Evolutionary conservation across 2,113 vertebrate species (phyloP), one percentile per base, ranked within the genome.

Genomic region (Taurulus bubalis): DNA sequence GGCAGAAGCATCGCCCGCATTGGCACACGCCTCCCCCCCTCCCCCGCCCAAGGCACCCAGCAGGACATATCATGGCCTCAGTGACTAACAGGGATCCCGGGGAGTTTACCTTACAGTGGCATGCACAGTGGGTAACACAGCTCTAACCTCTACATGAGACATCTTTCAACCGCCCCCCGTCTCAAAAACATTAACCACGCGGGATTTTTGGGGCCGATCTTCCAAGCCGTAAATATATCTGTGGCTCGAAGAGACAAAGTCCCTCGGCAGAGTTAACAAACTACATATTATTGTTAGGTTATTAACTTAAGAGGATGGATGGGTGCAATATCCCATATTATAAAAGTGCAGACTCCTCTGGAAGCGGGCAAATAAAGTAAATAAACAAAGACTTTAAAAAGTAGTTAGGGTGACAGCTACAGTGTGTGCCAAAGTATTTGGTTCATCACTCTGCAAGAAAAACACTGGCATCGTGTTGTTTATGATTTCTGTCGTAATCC

Each of bases 41-140:
- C 63, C 75, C 60, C 20, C 47, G 22, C 51, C 7, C 55, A 14
- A 65, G 81, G 84, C 79, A 49, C 68, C 55, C 47, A 67, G 77
- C n/a, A 73, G 47, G 84, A 90, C 75, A 86, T 68, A 82, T 86
- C 77, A 69, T 38, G 60, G 80, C 82, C 71, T 80, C 70, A 22
- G 78, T 82, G 82, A 83, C 83, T 79, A 91, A 86, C 77, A 60
- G 86, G 71, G 63, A 85, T 85, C 81, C 85, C 8, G 38, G 72
- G 47, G 85, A 86, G 84, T 77, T 80, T 73, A 77, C 85, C 71
- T 84, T 79, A 82, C 75, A 68, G 79, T 74, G 69, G 77, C 60
- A 55, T 59, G 80, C 75, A 71, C 79, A 55, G 71, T 53, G 73
- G 85, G 75, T 72, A 49, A 42, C 42, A 22, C 32, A 26, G 47